These are phyloP conservation scores for Eristalis intricaria DNA, from an alignment of 2,888 invertebrate species.

Conservation along the genomic window DNA sequence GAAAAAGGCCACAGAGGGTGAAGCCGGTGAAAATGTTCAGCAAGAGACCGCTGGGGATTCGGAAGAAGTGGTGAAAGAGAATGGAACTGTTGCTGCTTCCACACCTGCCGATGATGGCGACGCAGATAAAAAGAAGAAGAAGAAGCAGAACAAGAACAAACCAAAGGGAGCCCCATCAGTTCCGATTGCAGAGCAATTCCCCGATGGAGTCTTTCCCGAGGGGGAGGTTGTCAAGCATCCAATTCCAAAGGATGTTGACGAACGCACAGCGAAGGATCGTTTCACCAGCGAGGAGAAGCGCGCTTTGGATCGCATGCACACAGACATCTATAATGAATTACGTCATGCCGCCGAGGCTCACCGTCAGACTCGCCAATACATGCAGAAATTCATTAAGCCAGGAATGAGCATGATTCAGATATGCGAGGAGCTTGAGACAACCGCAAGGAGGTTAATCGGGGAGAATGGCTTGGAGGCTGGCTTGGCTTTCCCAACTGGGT, in stretches of 20 bases:
- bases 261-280: slow-evolving; percentile 92
- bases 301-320: slow-evolving; percentile 93
- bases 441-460: slow-evolving; percentile 94
- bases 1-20: slow-evolving; percentile 75
- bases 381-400: slow-evolving; percentile 96
- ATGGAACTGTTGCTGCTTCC: slow-evolving; percentile 79
- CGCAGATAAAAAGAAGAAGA: slow-evolving; percentile 80
- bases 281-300: slow-evolving; percentile 93
- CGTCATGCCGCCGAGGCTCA: slow-evolving; percentile 99
- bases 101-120: slow-evolving; percentile 75
- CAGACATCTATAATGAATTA: slow-evolving; percentile 96
- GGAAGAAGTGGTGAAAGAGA: slow-evolving; percentile 64
- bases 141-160: slow-evolving; percentile 84
- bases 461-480: slow-evolving; percentile 98
- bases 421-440: slow-evolving; percentile 96
- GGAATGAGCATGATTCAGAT: slow-evolving; percentile 99
- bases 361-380: slow-evolving; percentile 88
- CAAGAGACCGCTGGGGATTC: slow-evolving; percentile 74
- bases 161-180: slow-evolving; percentile 90
- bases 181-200: slow-evolving; percentile 91
- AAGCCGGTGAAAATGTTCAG: slow-evolving; percentile 11
- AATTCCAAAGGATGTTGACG: slow-evolving; percentile 85
- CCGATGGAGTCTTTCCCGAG: slow-evolving; percentile 92
- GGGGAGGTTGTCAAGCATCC: slow-evolving; percentile 95
- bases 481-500: slow-evolving; percentile 97